These are phyloP conservation scores for Rhea americana DNA, from an alignment of 2,113 vertebrate genomes.

Conservation along the genomic window DNA sequence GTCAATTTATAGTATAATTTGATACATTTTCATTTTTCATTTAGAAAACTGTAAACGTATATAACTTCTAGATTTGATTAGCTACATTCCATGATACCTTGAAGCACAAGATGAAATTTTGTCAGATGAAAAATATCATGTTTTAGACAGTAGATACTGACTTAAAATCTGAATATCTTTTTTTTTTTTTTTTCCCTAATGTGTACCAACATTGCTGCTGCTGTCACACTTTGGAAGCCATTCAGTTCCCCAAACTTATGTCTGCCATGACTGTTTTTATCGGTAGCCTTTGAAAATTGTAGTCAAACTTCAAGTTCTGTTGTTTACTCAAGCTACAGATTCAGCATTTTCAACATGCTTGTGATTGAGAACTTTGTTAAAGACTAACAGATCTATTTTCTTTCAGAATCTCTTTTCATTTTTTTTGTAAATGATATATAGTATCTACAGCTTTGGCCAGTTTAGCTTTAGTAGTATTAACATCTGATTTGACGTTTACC, in stretches of 20 bases:
- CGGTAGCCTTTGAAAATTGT: neutral
- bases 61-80: neutral
- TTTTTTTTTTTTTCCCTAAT: neutral
- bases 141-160: neutral
- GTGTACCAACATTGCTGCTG: neutral
- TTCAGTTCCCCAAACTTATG: neutral
- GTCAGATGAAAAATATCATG: neutral
- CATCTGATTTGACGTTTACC: neutral
- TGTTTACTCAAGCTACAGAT: neutral
- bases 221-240: neutral
- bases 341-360: neutral
- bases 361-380: neutral
- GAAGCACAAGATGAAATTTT: neutral
- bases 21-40: neutral
- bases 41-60: neutral
- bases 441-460: neutral
- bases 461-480: neutral
- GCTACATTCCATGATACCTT: neutral
- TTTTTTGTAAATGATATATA: neutral
- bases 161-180: neutral
- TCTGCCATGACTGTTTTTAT: neutral
- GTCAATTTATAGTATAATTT: neutral
- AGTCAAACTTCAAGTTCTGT: neutral
- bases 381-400: neutral
- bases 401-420: neutral